Base-by-base conservation (phyloP, 2,113 vertebrate genomes). In the Blennius ocellaris region DNA sequence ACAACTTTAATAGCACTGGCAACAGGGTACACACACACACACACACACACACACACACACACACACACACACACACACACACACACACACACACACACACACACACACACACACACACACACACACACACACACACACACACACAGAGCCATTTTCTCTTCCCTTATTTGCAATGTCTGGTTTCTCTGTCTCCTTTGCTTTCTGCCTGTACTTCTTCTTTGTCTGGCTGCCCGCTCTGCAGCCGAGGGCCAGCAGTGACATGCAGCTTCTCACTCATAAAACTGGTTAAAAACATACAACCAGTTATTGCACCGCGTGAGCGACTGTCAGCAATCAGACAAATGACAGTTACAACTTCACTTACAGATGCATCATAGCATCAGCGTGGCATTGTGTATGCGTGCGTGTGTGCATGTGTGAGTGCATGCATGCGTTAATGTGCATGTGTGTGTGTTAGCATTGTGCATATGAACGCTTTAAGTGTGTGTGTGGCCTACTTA, bases 1-100 rank as follows among this genome's bases (percentile, higher is more conserved):
- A 85, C 88, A 90, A 89, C 85, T 91, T 89, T 90, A 88, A 91
- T 90, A 84, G 82, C 67, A 69, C 72, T 81, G 68, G 81, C 78
- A 84, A 88, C 83, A 89, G 68, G 77, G 63, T 57, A 69, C 38
- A 80, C 63, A 74, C 69, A 71, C 61, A 80, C 62, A 76, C 21
- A 30, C 21, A 30, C 21, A 30, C 21, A 64, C 52, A 53, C 68
- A 50, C 21, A 30, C 21, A 30, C 21, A 30, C 21, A 30, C 21
- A 30, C 21, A 30, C 21, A 30, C 21, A 30, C 21, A 69, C 38
- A 80, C 63, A 74, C 69, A 71, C 61, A 80, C 62, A 76, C 68
- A 64, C 41, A 73, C 51, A 64, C 52, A 53, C 68, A 50, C 21
- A 30, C 21, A 30, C 21, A 30, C 21, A 30, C 21, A 30, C 21